These are phyloP conservation scores for Bovichtus diacanthus DNA, from an alignment of 2,797 vertebrate genomes.

Conservation along the genomic window DNA sequence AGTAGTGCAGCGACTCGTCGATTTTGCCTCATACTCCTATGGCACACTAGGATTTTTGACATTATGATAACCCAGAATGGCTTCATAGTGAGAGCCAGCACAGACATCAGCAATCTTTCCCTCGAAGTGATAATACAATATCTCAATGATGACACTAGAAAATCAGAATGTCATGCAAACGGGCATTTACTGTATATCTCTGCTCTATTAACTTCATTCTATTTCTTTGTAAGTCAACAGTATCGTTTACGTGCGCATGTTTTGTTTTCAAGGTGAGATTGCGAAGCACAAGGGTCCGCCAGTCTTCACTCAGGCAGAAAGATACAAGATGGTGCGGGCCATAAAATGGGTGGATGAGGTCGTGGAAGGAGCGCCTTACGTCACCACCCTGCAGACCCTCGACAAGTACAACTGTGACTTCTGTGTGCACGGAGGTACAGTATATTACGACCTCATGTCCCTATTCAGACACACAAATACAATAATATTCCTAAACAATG, in stretches of 20 bases:
- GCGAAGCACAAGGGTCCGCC: slow-evolving; percentile 98
- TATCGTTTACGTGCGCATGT: neutral
- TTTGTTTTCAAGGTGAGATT: slow-evolving; percentile 90
- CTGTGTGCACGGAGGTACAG: slow-evolving; percentile 89
- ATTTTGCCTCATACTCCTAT: slow-evolving; percentile 9
- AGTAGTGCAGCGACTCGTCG: neutral
- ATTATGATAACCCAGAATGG: slow-evolving; percentile 35
- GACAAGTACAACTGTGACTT: slow-evolving; percentile 96
- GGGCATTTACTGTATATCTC: neutral
- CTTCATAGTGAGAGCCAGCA: slow-evolving; percentile 6
- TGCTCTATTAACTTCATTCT: neutral
- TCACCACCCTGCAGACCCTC: slow-evolving; percentile 94
- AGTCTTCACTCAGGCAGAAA: slow-evolving; percentile 95
- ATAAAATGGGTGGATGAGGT: slow-evolving; percentile 99
- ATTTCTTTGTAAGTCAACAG: neutral
- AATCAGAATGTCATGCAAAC: neutral
- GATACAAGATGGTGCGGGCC: slow-evolving; percentile 97
- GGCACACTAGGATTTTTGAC: slow-evolving; percentile 20
- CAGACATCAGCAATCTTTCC: slow-evolving; percentile 20
- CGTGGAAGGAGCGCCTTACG: slow-evolving; percentile 94
- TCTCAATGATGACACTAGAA: neutral
- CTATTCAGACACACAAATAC: neutral
- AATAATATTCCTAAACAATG: neutral
- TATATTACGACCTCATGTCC: neutral
- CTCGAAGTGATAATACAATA: neutral